Evolutionary conservation across 1,140 invertebrate species (phyloP), one percentile per base, ranked within the genome.

Genomic region (Monochamus saltuarius): DNA sequence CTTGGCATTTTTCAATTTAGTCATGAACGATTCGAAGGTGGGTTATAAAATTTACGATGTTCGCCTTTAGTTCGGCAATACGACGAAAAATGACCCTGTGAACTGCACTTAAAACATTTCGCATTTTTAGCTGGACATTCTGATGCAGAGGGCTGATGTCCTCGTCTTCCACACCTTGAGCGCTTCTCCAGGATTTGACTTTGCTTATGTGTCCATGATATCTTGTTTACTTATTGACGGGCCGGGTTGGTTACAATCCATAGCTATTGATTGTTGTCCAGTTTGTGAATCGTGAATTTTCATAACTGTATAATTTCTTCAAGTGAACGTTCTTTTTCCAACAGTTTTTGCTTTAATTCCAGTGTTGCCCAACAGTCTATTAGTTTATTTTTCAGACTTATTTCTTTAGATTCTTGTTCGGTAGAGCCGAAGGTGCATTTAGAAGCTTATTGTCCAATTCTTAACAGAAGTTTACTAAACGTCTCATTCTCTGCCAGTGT

Each of bases 391-490:
- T 66, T 68, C 2, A 68, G 61, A 39, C 53, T 68, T 43, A 68
- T 70, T 22, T 73, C 68, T 52, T 46, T 43, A 14, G 71, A 56
- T 63, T 73, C 68, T 35, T 65, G n/a, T n/a, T n/a, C n/a, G n/a
- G n/a, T n/a, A n/a, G n/a, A n/a, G n/a, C n/a, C n/a, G n/a, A n/a
- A n/a, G n/a, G n/a, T n/a, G n/a, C n/a, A n/a, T n/a, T n/a, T n/a
- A n/a, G n/a, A n/a, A n/a, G n/a, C n/a, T n/a, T n/a, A n/a, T n/a
- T n/a, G n/a, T n/a, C n/a, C n/a, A n/a, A n/a, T n/a, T n/a, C n/a
- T n/a, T n/a, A n/a, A n/a, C n/a, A n/a, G n/a, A n/a, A n/a, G n/a
- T n/a, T n/a, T n/a, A n/a, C n/a, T n/a, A n/a, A n/a, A n/a, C n/a
- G n/a, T n/a, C n/a, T n/a, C n/a, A n/a, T n/a, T n/a, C n/a, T n/a